These are phyloP conservation scores for Parnassius smintheus DNA, from an alignment of 2,888 invertebrate genomes.

Conservation along the genomic window DNA sequence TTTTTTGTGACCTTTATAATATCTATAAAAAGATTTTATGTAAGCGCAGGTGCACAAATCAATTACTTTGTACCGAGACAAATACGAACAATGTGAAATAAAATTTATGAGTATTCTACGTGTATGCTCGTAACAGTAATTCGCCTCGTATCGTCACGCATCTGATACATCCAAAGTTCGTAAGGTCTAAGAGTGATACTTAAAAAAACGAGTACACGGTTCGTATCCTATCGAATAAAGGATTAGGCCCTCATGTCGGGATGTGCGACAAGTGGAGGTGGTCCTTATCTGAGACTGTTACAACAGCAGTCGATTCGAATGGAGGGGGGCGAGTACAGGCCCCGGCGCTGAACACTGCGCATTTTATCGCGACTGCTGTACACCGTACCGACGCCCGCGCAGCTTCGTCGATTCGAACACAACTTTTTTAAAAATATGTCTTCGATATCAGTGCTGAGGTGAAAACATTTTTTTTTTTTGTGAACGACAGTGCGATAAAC, in stretches of 20 bases:
- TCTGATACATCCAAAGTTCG: constrained; percentile 3
- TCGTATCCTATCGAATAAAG: constrained; percentile 49
- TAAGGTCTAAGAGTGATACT: constrained; percentile 26
- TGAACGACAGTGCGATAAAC: constrained; percentile 37
- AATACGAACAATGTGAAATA: background rate
- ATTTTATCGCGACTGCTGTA: constrained; percentile 55
- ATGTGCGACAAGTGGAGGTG: constrained; percentile 53
- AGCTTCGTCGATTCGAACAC: constrained; percentile 47
- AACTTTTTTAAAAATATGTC: constrained; percentile 58
- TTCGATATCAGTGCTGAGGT: constrained; percentile 67
- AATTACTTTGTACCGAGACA: too few relatives aligned
- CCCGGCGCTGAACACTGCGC: constrained; percentile 48
- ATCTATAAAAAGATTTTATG: too few relatives aligned
- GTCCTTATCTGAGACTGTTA: constrained; percentile 70
- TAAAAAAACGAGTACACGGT: constrained; percentile 59
- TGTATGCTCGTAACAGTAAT: background rate
- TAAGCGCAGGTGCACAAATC: too few relatives aligned
- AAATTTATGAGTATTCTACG: background rate
- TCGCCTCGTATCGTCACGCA: background rate
- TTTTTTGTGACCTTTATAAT: too few relatives aligned
- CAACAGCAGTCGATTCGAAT: constrained; percentile 60
- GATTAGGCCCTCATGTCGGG: constrained; percentile 68
- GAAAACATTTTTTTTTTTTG: constrained; percentile 44
- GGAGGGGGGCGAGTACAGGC: constrained; percentile 44
- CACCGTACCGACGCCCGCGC: constrained; percentile 63